Evolutionary conservation across 1,140 invertebrate genomes (phyloP), one percentile per base, ranked within the genome.

Genomic region (Bathynomus jamesi): DNA sequence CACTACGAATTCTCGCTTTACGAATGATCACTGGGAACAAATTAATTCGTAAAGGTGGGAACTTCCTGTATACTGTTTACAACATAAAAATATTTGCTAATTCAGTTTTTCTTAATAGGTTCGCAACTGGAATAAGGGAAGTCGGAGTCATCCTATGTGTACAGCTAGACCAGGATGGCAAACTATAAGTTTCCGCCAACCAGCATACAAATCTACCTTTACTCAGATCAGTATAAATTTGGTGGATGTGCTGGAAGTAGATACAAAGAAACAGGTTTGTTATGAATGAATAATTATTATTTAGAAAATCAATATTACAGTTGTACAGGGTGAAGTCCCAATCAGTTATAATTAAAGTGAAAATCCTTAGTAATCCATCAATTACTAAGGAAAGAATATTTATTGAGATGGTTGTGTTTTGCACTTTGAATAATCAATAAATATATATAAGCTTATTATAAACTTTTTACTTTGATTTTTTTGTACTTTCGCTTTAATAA

Each of bases 131-230:
- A 83, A 83, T 40, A 77, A 82, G 27, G 81, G 83, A 32, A 89
- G 88, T 1, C 83, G 83, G 72, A 82, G 82, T 61, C 84, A 79
- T 7, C 84, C 82, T 64, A 88, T 94, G 85, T 87, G 91, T 78
- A 94, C 91, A 0, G 89, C 89, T 0, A 81, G 91, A 25, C 90
- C 91, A 1, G 87, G 89, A 1, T 94, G 91, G 90, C 88, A 91
- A 81, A 90, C 89, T 13, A 90, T 93, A 82, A 89, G 88, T 27
- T 90, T 93, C 77, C 82, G 90, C 32, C 83, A 85, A 60, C 87
- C 87, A 1, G 79, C 85, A 5, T 94, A 94, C 82, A 94, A 94
- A 83, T 85, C 87, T 10, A 86, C 83, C 2, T 85, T 89, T 79
- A 85, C 85, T 65, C 89, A 90, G 68, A 87, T 94, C 46, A 80